Conservation (phyloP, 1,140 invertebrate species). For the Conus ventricosus region DNA sequence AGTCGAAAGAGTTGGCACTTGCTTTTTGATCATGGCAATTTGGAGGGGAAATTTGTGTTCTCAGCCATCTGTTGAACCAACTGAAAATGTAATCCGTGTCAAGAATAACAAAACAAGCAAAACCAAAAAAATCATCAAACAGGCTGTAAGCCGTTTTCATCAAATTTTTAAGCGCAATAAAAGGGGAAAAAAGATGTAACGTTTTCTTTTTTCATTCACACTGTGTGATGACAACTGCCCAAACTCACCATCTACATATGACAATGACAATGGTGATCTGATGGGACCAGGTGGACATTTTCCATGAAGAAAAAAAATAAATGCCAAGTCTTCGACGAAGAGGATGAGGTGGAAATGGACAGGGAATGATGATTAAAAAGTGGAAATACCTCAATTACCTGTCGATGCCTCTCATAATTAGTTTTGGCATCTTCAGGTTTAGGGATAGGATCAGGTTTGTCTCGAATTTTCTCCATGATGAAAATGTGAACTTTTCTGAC, state of each 20-base stretch:
- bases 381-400: slow-evolving; percentile 73
- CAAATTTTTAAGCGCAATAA: background rate
- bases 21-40: background rate
- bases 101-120: background rate
- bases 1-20: slow-evolving; percentile 21
- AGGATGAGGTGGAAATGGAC: slow-evolving; percentile 35
- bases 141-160: too few relatives aligned
- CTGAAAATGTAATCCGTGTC: background rate
- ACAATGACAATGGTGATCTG: slow-evolving; percentile 6
- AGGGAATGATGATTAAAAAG: slow-evolving; percentile 49
- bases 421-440: slow-evolving; percentile 79
- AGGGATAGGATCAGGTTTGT: slow-evolving; percentile 95
- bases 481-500: slow-evolving; percentile 96
- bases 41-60: slow-evolving; percentile 89
- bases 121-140: background rate
- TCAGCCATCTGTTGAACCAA: slow-evolving; percentile 97
- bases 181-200: background rate
- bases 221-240: slow-evolving; percentile 5
- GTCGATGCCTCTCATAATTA: slow-evolving; percentile 78
- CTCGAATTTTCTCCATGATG: slow-evolving; percentile 98
- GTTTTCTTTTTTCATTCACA: background rate
- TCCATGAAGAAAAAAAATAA: slow-evolving; percentile 17
- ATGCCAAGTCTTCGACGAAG: background rate
- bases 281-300: background rate
- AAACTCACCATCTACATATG: slow-evolving; percentile 21